Conservation (phyloP, 2,797 vertebrate species). For the Eremophila alpestris region DNA sequence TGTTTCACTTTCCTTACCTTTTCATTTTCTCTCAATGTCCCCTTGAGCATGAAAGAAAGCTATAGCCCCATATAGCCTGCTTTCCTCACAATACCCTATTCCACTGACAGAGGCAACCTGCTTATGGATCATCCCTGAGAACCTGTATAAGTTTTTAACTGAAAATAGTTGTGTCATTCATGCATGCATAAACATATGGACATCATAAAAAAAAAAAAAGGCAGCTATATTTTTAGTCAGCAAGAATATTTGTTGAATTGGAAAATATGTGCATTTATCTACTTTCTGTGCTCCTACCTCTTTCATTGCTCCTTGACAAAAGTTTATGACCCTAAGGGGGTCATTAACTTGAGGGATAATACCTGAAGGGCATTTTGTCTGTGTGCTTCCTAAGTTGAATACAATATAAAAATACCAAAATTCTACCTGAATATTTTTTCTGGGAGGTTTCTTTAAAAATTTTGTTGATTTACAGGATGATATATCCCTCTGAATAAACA, state of each 20-base stretch:
- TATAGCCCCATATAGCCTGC: neutral
- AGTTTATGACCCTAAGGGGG: neutral
- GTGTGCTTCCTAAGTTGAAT: neutral
- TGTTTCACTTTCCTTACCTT: neutral
- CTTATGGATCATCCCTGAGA: neutral
- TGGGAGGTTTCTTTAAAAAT: neutral
- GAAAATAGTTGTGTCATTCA: neutral
- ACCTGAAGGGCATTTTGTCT: neutral
- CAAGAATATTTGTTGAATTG: neutral
- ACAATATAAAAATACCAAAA: neutral
- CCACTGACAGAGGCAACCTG: neutral
- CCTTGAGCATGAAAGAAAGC: neutral
- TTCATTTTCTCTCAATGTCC: neutral
- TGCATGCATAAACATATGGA: neutral
- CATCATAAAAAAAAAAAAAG: neutral
- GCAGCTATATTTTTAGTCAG: neutral
- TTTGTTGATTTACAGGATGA: neutral
- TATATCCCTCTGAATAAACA: neutral
- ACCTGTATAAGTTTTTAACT: neutral
- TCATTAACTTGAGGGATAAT: neutral
- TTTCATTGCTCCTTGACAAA: neutral
- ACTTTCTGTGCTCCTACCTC: neutral
- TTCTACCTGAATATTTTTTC: neutral
- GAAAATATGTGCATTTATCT: neutral
- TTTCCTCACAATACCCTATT: neutral